Base-by-base conservation (phyloP, 2,113 vertebrate species). In the Alligator sinensis region DNA sequence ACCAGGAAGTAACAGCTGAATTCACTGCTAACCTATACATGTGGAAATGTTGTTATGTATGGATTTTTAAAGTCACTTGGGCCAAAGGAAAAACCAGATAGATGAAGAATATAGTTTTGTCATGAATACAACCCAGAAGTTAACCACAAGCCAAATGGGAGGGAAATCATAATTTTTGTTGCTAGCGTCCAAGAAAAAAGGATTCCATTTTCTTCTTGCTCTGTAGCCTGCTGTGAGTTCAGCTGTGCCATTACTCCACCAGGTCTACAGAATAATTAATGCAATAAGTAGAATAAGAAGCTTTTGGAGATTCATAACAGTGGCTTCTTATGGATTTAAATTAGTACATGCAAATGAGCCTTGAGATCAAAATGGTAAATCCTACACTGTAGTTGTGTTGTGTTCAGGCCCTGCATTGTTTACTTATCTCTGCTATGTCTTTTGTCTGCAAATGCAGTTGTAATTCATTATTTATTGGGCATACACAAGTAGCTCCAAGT, bases 401-500 rank as follows among this genome's bases (percentile, higher is more conserved):
- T 3, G 6, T 62, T 54, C 12, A 22, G 63, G 28, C 14, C 9
- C 27, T 91, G 78, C 38, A 22, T 83, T 96, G 79, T 88, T 92
- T n/a, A 75, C 77, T 82, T 54, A 19, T 82, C 77, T 84, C 75
- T 88, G 62, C 81, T 34, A 1, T 8, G 77, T 63, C 68, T 91
- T 74, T 15, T 28, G 58, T 60, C 75, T 58, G 77, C 79, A 90
- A 61, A 3, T 62, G 80, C 47, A 55, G 47, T 62, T 87, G 79
- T 25, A 87, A 93, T 96, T 92, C 84, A 80, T 86, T 95, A 75
- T 94, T 96, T 83, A 93, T 55, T 86, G 84, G 87, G 62, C 60
- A 22, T n/a, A n/a, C 30, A 84, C 77, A 30, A 89, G 55, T 25
- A 72, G 58, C 79, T 92, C 55, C 70, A 34, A 84, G 30, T 57